Evolutionary conservation across 2,888 invertebrate species (phyloP), one percentile per base, ranked within the genome.

Genomic region (Microctonus brassicae): DNA sequence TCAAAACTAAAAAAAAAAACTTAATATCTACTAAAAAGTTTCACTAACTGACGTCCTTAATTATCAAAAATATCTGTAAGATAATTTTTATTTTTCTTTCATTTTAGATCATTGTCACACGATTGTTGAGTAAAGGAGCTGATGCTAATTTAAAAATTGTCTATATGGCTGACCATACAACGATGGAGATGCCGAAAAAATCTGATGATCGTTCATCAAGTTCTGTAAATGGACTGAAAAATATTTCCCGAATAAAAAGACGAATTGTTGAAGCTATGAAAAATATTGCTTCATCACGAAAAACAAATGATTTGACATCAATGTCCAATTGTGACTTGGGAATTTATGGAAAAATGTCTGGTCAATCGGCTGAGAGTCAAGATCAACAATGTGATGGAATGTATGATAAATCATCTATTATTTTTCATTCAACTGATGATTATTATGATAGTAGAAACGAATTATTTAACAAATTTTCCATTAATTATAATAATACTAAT

Each of bases 81-180:
- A n/a, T n/a, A n/a, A n/a, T n/a, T n/a, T n/a, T n/a, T n/a, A n/a
- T n/a, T n/a, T n/a, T n/a, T n/a, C 34, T 67, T 9, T 62, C 39
- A 64, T 67, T 47, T 70, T 83, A 88, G 88, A 79, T 88, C 62
- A 73, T 86, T 72, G 84, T 86, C 52, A 86, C 87, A n/a, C 83
- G 86, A 70, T 73, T 88, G 34, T 82, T 89, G 53, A 87, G 86
- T 22, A 89, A 88, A 77, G 84, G 85, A 17, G 86, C 87, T 2
- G 84, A 85, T 69, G 80, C 84, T 20, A 86, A 87, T 72, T 82
- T 87, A 67, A 87, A 88, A 76, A 86, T 86, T n/a, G 81, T 87
- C 39, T 87, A 88, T 29, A 86, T 86, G 67, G 83, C 86, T 71
- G 88, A 88, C 79, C 70, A 73, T 10, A 57, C 34, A 1, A 33